These are phyloP conservation scores for Aldrovandia affinis DNA, from an alignment of 2,797 vertebrate species.

Conservation along the genomic window DNA sequence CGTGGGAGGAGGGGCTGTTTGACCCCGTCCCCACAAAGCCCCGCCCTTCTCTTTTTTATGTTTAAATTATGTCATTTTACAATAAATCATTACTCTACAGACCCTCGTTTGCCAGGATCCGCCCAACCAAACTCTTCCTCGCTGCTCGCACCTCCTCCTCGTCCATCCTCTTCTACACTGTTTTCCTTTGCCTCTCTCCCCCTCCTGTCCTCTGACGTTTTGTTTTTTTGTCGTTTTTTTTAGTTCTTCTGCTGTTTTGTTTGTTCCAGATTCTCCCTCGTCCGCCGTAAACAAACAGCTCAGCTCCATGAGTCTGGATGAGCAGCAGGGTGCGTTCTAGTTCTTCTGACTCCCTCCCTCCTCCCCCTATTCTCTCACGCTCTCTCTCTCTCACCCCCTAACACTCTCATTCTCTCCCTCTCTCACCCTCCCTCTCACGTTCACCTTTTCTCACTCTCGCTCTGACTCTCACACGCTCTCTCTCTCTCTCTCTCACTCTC, in stretches of 20 bases:
- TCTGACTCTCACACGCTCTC: background rate
- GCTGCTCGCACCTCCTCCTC: slow-evolving; percentile 36
- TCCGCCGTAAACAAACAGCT: slow-evolving; percentile 99
- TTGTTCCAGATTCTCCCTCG: slow-evolving; percentile 97
- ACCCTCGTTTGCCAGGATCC: background rate
- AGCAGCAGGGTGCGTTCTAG: slow-evolving; percentile 92
- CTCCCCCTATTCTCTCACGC: slow-evolving; percentile 43
- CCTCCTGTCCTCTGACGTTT: slow-evolving; percentile 37
- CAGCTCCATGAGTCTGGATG: slow-evolving; percentile 98
- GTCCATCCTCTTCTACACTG: slow-evolving; percentile 35
- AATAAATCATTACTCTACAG: background rate
- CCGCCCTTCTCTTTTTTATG: background rate
- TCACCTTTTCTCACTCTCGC: slow-evolving; percentile 26
- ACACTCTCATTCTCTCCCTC: slow-evolving; percentile 12
- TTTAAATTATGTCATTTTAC: background rate
- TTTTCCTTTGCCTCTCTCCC: slow-evolving; percentile 30
- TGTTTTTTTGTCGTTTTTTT: slow-evolving; percentile 60
- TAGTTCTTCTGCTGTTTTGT: slow-evolving; percentile 84
- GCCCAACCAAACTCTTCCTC: slow-evolving; percentile 28
- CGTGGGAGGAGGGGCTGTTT: too few relatives aligned
- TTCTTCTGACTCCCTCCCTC: slow-evolving; percentile 56
- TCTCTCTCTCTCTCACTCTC: background rate
- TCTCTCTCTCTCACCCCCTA: slow-evolving; percentile 30
- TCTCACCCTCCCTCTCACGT: background rate
- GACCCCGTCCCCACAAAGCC: too few relatives aligned